These are phyloP conservation scores for Pectinophora gossypiella DNA, from an alignment of 1,140 invertebrate species.

Conservation along the genomic window DNA sequence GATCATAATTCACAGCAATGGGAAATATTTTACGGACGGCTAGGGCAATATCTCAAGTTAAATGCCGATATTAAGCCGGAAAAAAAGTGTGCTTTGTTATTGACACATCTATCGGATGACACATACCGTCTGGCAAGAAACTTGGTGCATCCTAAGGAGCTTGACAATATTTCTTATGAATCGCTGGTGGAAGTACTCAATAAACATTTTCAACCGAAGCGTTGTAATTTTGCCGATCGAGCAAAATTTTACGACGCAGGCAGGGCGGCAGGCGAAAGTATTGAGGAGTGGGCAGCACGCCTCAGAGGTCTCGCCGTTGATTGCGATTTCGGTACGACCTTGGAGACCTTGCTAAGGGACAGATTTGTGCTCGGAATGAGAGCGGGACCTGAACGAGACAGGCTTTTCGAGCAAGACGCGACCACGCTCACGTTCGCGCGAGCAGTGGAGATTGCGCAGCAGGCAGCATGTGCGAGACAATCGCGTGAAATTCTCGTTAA, in stretches of 20 bases:
- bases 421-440: background rate
- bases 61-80: background rate
- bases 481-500: background rate
- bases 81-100: background rate
- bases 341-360: background rate
- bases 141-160: constrained; percentile 1
- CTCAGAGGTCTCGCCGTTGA: background rate
- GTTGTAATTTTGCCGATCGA: constrained; percentile 4
- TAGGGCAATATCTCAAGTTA: constrained; percentile 1
- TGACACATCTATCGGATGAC: constrained; percentile 2
- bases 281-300: background rate
- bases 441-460: background rate
- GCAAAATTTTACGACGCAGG: constrained; percentile 5
- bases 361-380: background rate
- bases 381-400: background rate
- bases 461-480: background rate
- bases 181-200: background rate
- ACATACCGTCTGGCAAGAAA: constrained; percentile 6
- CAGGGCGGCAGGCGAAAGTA: background rate
- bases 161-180: background rate
- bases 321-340: constrained; percentile 1
- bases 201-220: constrained; percentile 1
- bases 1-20: constrained; percentile 4
- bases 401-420: constrained; percentile 3
- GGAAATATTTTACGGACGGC: background rate